Evolutionary conservation across 2,797 vertebrate genomes (phyloP).

Genomic region (Tadarida brasiliensis): DNA sequence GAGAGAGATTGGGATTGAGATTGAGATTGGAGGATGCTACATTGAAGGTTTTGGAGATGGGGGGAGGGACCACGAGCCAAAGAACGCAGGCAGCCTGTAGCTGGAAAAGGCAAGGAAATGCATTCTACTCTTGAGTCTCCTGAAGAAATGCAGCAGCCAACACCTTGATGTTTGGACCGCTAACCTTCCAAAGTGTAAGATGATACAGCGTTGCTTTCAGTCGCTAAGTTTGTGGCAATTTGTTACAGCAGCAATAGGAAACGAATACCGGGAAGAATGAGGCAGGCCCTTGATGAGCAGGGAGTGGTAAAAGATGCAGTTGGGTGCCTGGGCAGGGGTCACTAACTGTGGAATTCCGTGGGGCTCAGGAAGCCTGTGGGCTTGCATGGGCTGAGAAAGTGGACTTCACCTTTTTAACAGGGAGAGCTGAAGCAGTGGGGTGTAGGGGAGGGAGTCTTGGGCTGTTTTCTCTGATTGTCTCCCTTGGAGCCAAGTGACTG

Average conservation of each 20-base stretch:
- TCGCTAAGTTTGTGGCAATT: not conserved
- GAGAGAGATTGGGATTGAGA: too few relatives aligned
- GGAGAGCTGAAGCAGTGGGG: not conserved
- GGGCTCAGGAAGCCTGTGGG: not conserved
- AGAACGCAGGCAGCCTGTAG: not conserved
- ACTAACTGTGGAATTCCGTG: not conserved
- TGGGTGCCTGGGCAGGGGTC: not conserved
- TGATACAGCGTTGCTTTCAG: not conserved
- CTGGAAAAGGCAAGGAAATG: not conserved
- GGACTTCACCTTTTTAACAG: not conserved
- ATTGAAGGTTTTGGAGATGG: not conserved
- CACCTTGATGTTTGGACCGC: not conserved
- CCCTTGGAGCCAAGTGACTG: not conserved
- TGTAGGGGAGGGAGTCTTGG: not conserved
- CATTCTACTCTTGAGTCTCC: not conserved
- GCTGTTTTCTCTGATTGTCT: slow-evolving; percentile 5
- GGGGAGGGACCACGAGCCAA: not conserved
- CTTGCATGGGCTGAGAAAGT: not conserved
- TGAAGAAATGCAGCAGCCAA: not conserved
- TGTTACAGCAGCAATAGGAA: slow-evolving; percentile 14
- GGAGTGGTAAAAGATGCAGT: not conserved
- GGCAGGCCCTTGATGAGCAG: not conserved
- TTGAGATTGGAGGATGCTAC: not conserved
- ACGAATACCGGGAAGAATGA: not conserved
- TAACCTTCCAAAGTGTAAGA: not conserved